phyloP scores from a whole-genome alignment of 2,888 invertebrate genomes.

The Cantharis nigra region DNA sequence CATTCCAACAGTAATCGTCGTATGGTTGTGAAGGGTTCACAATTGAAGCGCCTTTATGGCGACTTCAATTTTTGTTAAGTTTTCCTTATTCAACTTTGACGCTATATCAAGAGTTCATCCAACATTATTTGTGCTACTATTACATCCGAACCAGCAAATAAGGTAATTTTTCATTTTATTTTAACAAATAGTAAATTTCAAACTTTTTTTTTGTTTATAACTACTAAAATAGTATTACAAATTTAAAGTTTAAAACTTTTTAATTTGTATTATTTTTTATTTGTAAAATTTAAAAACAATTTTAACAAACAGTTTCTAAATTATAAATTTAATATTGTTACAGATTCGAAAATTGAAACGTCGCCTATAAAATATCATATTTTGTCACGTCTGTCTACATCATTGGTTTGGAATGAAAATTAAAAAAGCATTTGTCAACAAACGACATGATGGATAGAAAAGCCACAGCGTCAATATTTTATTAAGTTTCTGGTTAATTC shows the following conservation, averaged over 20 bases:
- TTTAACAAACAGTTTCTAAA: not conserved
- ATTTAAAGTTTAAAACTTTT: not conserved
- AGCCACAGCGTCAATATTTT: not conserved
- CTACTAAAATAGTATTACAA: not conserved
- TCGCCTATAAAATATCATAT: not conserved
- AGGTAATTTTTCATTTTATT: not conserved
- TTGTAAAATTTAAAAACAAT: not conserved
- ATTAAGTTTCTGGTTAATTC: not conserved
- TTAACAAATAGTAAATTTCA: not conserved
- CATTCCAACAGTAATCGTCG: constrained; percentile 23
- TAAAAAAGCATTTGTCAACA: constrained; percentile 2
- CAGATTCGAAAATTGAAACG: not conserved
- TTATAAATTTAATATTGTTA: not conserved
- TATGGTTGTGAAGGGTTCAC: constrained; percentile 8
- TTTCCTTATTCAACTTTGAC: not conserved
- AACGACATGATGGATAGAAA: not conserved
- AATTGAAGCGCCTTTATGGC: constrained; percentile 13
- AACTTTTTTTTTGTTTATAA: not conserved
- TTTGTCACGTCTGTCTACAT: not conserved
- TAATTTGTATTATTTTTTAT: not conserved
- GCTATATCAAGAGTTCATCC: not conserved
- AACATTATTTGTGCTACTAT: not conserved
- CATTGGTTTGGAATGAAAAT: not conserved
- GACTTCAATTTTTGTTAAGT: constrained; percentile 15
- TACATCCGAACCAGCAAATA: not conserved